These are phyloP conservation scores for Morone chrysops DNA, from an alignment of 2,113 vertebrate genomes.

Conservation along the genomic window DNA sequence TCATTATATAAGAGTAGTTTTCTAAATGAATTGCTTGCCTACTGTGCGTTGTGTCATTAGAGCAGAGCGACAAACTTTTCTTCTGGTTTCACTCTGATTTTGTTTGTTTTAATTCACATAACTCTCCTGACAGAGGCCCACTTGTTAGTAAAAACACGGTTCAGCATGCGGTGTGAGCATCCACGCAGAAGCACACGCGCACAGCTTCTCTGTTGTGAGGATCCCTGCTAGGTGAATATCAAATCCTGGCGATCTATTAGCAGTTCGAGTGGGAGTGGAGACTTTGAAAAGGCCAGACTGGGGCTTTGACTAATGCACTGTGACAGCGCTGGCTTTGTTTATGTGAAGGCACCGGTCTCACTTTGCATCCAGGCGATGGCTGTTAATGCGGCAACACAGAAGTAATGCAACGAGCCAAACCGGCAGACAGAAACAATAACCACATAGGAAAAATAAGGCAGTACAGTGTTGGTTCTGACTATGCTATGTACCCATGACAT, in stretches of 20 bases:
- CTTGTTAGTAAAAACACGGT: conserved; percentile 25
- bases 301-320: conserved; percentile 73
- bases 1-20: conserved; percentile 66
- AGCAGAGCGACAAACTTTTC: conserved; percentile 35
- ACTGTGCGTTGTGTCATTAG: conserved; percentile 42
- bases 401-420: conserved; percentile 42
- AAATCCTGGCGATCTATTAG: conserved; percentile 72
- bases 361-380: conserved; percentile 61
- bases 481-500: background rate
- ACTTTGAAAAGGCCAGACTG: conserved; percentile 77
- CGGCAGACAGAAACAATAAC: background rate
- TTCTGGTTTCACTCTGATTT: background rate
- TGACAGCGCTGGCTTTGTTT: conserved; percentile 74
- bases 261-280: conserved; percentile 68
- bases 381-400: conserved; percentile 26
- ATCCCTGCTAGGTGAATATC: conserved; percentile 62
- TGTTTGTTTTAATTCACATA: conserved; percentile 7
- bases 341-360: conserved; percentile 61
- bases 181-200: background rate
- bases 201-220: conserved; percentile 15
- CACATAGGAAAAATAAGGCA: conserved; percentile 3
- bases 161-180: background rate
- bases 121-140: conserved; percentile 8
- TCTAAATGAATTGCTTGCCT: conserved; percentile 47
- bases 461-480: background rate